Conservation (phyloP, 92 coral and sea anemone species). For the Micromussa lordhowensis region DNA sequence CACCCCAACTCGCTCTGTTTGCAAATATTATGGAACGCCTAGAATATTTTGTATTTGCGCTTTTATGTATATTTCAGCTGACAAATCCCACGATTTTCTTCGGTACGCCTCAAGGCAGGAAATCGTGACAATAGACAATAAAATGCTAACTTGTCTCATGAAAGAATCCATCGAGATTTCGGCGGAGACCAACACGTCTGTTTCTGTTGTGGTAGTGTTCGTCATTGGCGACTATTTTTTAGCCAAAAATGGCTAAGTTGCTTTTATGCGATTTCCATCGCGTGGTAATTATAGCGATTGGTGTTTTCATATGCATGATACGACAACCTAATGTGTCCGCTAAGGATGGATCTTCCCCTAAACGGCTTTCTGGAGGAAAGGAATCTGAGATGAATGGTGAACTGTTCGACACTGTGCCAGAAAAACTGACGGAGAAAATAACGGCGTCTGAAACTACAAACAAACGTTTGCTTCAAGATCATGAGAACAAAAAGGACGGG, state of each 20-base stretch:
- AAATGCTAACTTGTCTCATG: neutral
- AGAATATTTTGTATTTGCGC: constrained; percentile 5
- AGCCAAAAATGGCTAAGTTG: neutral
- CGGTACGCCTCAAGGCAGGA: neutral
- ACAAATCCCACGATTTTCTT: neutral
- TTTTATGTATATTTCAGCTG: neutral
- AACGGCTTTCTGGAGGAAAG: neutral
- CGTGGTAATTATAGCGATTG: neutral
- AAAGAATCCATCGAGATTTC: neutral
- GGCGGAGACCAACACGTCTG: neutral
- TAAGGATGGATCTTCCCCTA: neutral
- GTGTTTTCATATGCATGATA: neutral
- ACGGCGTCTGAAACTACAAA: neutral
- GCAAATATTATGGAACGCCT: constrained; percentile 14
- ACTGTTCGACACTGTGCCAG: neutral
- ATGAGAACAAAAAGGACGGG: neutral
- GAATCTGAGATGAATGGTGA: neutral
- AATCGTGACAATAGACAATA: neutral
- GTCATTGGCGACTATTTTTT: neutral
- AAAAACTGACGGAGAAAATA: neutral
- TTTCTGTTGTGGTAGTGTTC: neutral
- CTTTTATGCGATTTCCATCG: neutral
- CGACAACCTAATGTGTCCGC: constrained; percentile 3
- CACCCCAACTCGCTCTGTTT: neutral
- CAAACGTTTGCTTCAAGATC: neutral